Evolutionary conservation across 2,113 vertebrate species (phyloP).

Genomic region (Mormyrus lacerda): DNA sequence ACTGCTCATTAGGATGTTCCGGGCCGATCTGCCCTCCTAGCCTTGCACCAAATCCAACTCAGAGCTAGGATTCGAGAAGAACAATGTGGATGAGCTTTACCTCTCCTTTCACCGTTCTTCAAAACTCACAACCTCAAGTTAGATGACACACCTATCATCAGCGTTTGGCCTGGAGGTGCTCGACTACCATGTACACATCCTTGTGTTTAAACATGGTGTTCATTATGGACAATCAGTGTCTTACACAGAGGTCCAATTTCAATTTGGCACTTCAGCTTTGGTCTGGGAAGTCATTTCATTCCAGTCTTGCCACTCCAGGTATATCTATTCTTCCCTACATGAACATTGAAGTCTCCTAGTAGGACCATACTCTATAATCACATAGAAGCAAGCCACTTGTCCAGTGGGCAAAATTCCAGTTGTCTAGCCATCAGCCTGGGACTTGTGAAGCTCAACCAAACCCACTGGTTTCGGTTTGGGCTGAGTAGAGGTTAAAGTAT

Average conservation of each 20-base stretch:
- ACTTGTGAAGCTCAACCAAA: too few relatives aligned
- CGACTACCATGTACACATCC: not conserved
- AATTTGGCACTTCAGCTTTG: not conserved
- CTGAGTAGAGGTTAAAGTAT: too few relatives aligned
- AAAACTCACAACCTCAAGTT: not conserved
- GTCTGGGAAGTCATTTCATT: not conserved
- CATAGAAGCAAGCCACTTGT: not conserved
- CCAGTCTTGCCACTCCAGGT: not conserved
- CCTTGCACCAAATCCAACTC: not conserved
- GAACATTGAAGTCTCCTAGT: not conserved
- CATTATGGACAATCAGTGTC: not conserved
- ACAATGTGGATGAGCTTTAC: not conserved
- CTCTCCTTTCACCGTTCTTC: not conserved
- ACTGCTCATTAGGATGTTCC: not conserved
- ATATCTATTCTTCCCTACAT: not conserved
- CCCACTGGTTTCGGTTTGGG: too few relatives aligned
- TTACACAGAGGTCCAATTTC: not conserved
- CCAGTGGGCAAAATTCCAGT: not conserved
- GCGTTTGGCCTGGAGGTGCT: not conserved
- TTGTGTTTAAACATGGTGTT: not conserved
- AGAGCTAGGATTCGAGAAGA: not conserved
- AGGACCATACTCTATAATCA: not conserved
- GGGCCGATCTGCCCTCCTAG: not conserved
- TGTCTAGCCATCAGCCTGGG: too few relatives aligned
- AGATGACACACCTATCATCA: not conserved